Evolutionary conservation across 2,888 invertebrate genomes (phyloP), one percentile per base, ranked within the genome.

Genomic region (Drosophila recens): DNA sequence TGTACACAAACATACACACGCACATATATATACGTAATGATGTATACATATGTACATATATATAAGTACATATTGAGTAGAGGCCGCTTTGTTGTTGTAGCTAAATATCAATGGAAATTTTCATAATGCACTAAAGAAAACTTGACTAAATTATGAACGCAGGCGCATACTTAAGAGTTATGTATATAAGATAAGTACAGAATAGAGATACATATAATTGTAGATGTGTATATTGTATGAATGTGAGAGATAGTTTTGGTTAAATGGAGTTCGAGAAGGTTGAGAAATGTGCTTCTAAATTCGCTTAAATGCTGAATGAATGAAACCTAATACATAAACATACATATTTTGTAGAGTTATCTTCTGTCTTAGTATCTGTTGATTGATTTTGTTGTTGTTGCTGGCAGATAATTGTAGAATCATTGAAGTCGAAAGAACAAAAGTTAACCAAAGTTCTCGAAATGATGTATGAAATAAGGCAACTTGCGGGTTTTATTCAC

Each of bases 381-480:
- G 51, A 42, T 34, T 59, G 56, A 30, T 56, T 63, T 40, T 66
- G 27, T 15, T 42, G 20, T 71, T 62, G 40, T 52, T 52, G 63
- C 53, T 69, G 82, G 79, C 80, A 85, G 80, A 75, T 56, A 42
- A 40, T 49, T 63, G 62, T 71, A 61, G 64, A 67, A 36, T 63
- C 56, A 38, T 66, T 10, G 52, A 42, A 9, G 1, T 40, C 53
- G 6, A 27, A 17, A 30, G 45, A 23, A 23, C 43, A 23, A 8
- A 34, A 46, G 56, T 91, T 92, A 97, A 79, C 97, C 97, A 91
- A 99, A 99, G 93, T 99, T 99, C 93, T 99, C 99, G 93, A 97
- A 99, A 93, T 98, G 98, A 91, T 99, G 99, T 90, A 98, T 97
- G 93, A 99, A 99, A 93, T 98, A 98, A 2, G 98, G 98, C 82